These are phyloP conservation scores for Elephantulus edwardii DNA, from an alignment of 2,113 vertebrate species.

Conservation along the genomic window DNA sequence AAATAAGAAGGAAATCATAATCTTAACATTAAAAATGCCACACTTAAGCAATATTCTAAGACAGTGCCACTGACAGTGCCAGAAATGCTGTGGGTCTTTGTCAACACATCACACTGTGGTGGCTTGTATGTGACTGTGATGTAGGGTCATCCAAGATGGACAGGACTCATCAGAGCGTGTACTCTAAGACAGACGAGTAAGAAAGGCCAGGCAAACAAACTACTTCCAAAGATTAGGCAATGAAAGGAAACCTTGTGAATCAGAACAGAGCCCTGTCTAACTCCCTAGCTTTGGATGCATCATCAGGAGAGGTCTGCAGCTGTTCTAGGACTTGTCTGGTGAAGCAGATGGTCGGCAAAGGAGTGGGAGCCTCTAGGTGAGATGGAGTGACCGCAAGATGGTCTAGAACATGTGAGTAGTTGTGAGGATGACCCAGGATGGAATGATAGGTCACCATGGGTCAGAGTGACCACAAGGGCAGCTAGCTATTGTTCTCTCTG, in stretches of 20 bases:
- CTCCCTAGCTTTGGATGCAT: neutral
- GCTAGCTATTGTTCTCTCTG: neutral
- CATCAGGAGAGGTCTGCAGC: neutral
- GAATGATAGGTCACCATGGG: neutral
- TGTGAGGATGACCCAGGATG: neutral
- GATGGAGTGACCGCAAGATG: neutral
- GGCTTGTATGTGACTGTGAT: neutral
- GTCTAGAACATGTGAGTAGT: neutral
- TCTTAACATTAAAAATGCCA: constrained; percentile 7
- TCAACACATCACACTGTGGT: neutral
- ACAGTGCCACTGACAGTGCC: neutral
- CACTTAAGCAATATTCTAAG: neutral
- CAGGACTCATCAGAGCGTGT: neutral
- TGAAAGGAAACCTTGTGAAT: neutral
- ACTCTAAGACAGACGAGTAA: neutral
- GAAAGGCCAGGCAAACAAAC: neutral
- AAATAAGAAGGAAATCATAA: neutral
- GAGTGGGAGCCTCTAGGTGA: neutral
- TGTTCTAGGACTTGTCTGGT: neutral
- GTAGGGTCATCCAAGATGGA: neutral
- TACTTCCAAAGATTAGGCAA: neutral
- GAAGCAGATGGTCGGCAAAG: neutral
- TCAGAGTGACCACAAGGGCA: neutral
- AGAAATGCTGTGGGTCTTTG: neutral
- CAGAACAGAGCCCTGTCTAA: neutral